A percentile compares a stretch with the other conserved stretches of the same genome.
These are phyloP conservation scores for Metacarcinus magister DNA, from an alignment of 2,888 invertebrate genomes.

Conservation along the genomic window DNA sequence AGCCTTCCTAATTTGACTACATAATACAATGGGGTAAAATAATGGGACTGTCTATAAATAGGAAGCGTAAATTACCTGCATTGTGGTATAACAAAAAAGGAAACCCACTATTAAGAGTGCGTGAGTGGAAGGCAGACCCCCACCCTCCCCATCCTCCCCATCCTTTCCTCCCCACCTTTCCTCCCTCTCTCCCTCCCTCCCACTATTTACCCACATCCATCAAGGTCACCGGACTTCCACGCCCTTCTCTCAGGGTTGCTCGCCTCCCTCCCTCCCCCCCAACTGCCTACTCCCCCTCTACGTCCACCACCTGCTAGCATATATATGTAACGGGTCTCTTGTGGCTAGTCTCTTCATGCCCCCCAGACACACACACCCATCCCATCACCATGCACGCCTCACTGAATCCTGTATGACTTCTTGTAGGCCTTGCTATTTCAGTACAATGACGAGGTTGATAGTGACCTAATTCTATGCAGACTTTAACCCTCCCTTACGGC, in stretches of 20 bases:
- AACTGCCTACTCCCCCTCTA: background rate
- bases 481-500: background rate
- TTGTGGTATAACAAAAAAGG: background rate
- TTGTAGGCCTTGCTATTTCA: background rate
- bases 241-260: slow-evolving; percentile 45
- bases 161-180: background rate
- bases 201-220: background rate
- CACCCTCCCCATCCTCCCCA: background rate
- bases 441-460: background rate
- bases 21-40: background rate
- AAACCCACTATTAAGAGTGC: background rate
- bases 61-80: background rate
- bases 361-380: background rate
- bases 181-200: background rate
- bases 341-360: background rate
- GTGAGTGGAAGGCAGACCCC: slow-evolving; percentile 15
- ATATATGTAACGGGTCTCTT: background rate
- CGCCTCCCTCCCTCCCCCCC: background rate
- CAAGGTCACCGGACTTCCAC: slow-evolving; percentile 48
- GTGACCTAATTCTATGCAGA: background rate
- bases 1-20: background rate
- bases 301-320: slow-evolving; percentile 1
- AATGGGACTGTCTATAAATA: background rate
- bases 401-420: background rate
- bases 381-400: background rate